Evolutionary conservation across 1,140 invertebrate species (phyloP).

Genomic region (Saxidomus purpurata): DNA sequence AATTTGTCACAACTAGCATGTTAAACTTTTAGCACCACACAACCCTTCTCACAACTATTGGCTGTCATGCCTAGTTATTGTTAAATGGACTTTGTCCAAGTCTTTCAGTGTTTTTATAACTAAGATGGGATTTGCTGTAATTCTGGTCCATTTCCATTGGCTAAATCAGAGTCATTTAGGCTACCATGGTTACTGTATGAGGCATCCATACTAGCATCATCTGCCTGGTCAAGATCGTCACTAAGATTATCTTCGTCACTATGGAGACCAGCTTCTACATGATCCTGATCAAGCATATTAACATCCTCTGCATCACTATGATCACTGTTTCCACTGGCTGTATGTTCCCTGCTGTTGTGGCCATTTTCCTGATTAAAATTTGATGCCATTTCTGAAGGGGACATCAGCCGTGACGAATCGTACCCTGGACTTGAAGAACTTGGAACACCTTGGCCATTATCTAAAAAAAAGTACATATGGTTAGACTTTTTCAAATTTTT

Average conservation of each 20-base stretch:
- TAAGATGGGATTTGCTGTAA: conserved; percentile 50
- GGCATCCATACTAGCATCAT: conserved; percentile 70
- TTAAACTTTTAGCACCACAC: conserved; percentile 26
- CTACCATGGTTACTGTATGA: conserved; percentile 41
- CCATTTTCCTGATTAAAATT: conserved; percentile 60
- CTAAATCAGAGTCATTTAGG: conserved; percentile 56
- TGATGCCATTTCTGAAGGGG: conserved; percentile 60
- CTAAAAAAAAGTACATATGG: too few relatives aligned
- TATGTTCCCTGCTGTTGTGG: not conserved
- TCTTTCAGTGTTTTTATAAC: conserved; percentile 1
- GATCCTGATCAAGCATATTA: conserved; percentile 58
- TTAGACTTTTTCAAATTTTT: too few relatives aligned
- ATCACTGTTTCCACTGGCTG: conserved; percentile 45
- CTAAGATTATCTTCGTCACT: conserved; percentile 70
- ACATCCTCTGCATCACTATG: conserved; percentile 54
- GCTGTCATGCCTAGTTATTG: not conserved
- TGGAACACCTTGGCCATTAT: conserved; percentile 24
- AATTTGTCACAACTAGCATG: not conserved
- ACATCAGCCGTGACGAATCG: conserved; percentile 52
- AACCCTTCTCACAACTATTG: not conserved
- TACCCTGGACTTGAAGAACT: conserved; percentile 42
- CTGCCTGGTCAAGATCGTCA: conserved; percentile 71
- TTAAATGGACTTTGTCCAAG: not conserved
- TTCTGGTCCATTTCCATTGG: conserved; percentile 58
- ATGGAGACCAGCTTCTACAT: conserved; percentile 56